Evolutionary conservation across 2,888 invertebrate genomes (phyloP), one percentile per base, ranked within the genome.

Genomic region (Notodonta dromedarius): DNA sequence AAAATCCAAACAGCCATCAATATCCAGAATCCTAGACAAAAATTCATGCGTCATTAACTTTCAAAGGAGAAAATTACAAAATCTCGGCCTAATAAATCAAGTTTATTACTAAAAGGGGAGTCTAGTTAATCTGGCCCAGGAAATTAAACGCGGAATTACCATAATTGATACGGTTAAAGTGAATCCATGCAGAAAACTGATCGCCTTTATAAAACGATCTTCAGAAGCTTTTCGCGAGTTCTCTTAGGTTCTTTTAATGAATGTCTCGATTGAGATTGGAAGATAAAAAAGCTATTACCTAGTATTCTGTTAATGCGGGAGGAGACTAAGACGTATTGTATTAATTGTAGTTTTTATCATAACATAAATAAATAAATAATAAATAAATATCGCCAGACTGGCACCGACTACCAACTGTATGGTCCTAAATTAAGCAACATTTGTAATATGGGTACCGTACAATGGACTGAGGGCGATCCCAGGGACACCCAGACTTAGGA

Each of bases 101-200:
- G 86, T 90, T 91, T 92, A 92, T 89, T 85, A 84, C 86, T 77
- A 69, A 74, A 81, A 81, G 84, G 87, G 86, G 84, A 79, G 82
- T 76, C 75, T 84, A 82, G 89, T 89, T 91, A 93, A 92, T 92
- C 90, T 85, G 83, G 76, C 70, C 71, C 91, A 93, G 93, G 93
- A 93, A 93, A 93, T 93, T 93, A 93, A 93, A 91, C 85, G 80
- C 71, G 83, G 88, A 85, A 92, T 93, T 91, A 90, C 87, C 92
- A 93, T 93, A 93, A 93, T 93, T 93, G 93, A 93, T 93, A 91
- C 91, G 89, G 84, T 87, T 89, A 83, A 74, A 80, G 88, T 83
- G 89, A 85, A 91, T 82, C 84, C 84, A 87, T 72, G 90, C 85
- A 86, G 91, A 92, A 91, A 92, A 91, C 89, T 85, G 87, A 91